Base-by-base conservation (phyloP, 2,888 invertebrate genomes). In the Sabatieria punctata region DNA sequence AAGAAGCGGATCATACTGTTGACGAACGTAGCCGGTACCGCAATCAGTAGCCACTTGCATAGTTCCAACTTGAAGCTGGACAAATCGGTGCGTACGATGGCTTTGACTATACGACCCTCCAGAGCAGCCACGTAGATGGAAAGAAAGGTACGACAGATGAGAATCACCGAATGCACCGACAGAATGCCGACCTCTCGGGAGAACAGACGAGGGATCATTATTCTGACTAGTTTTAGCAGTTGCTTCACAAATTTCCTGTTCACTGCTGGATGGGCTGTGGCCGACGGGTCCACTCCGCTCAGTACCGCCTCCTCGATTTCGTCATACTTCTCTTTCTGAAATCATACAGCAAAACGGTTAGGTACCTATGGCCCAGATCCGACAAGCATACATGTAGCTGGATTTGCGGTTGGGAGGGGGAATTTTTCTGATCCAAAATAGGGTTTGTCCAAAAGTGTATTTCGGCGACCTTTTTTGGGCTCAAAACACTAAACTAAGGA, bases 111-210 rank as follows among this genome's bases (percentile, higher is more conserved):
- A 35, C 82, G 79, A 0, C 93, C 95, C 67, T 97, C 95, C 54
- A 97, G 71, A 1, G 82, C 80, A 0, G 95, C 95, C 4, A 97
- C 93, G 68, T 91, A 93, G 50, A 97, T 91, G n/a, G 91, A 89
- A 26, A 97, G 73, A 70, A 95, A 93, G 1, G 95, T 95, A 53
- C 95, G 76, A 1, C 85, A 75, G 52, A 93, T 77, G 2, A 97
- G 71, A 43, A 88, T 86, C 6, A 80, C 56, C 0, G 95, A 91
- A 60, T 95, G 95, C 1, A 83, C 75, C 0, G 77, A 68, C n/a
- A 93, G 68, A 24, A 91, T 65, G 1, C 77, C 79, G 26, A 79
- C 79, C 68, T 88, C 86, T 30, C 74, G 74, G 42, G 78, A 77
- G 63, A 79, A 74, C 47, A 83, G 64, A 39, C 79, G 76, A 1